Base-by-base conservation (phyloP, 2,888 invertebrate genomes). In the Drosophila limbata region DNA sequence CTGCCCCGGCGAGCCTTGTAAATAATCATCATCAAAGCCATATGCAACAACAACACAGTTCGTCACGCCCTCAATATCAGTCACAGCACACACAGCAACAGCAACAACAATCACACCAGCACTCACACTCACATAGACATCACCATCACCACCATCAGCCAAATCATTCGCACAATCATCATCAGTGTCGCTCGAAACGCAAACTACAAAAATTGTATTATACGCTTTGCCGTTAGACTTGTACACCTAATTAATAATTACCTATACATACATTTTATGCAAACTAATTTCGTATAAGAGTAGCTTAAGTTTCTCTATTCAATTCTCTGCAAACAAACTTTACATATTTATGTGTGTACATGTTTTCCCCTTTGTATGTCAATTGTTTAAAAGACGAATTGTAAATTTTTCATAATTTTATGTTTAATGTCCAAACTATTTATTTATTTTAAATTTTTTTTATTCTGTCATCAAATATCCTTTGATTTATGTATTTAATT, bases 191-290 rank as follows among this genome's bases (percentile, higher is more conserved):
- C 79, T 84, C 91, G 80, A 92, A 91, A 90, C 92, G 92, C 89
- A 92, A 91, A 89, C 90, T 91, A 84, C 92, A 92, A 84, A 92
- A 92, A 89, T 89, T 92, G 88, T 92, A 92, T 88, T 92, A 92
- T 87, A 91, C 92, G 79, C 89, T 92, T 76, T 92, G 92, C 85
- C 92, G 92, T 88, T 92, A 91, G 89, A 86, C 81, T 76, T 72
- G 79, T 84, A 84, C 65, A 73, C 69, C 73, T 71, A 66, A 77
- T 37, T 70, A 65, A 25, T 42, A 51, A 44, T 51, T 35, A 51
- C 28, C 45, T 83, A 76, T 65, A 79, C 37, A 73, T 68, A 75
- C 59, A 69, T 74, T 69, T 62, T 79, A 76, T 74, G 65, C 50
- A 65, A 65, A 51, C 51, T 62, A 60, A 65, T 64, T 65, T 79